These are phyloP conservation scores for Larimichthys polyactis DNA, from an alignment of 2,113 vertebrate genomes.

Conservation along the genomic window DNA sequence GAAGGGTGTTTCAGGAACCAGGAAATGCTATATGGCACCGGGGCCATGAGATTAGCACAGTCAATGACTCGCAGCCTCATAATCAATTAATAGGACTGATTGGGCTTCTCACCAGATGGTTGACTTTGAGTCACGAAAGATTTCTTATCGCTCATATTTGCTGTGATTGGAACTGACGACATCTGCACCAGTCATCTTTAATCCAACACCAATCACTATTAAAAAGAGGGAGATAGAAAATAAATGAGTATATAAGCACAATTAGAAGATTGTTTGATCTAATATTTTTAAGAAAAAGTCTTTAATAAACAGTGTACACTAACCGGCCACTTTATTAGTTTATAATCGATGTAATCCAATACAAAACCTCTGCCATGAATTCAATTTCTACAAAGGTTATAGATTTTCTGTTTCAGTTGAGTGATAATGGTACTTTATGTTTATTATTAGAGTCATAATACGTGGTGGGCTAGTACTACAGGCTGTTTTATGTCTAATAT, in stretches of 20 bases:
- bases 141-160: not conserved
- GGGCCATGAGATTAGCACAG: constrained; percentile 59
- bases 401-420: not conserved
- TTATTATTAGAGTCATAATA: not conserved
- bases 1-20: constrained; percentile 69
- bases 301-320: not conserved
- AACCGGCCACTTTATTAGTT: not conserved
- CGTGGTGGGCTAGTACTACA: not conserved
- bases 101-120: constrained; percentile 1
- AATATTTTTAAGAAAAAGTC: not conserved
- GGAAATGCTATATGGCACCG: constrained; percentile 51
- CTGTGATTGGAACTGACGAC: not conserved
- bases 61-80: constrained; percentile 18
- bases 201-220: not conserved
- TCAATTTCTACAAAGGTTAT: not conserved
- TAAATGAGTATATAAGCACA: not conserved
- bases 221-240: not conserved
- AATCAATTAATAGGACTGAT: constrained; percentile 42
- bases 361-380: not conserved
- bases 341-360: not conserved
- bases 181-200: not conserved
- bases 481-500: not conserved
- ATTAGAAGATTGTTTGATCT: not conserved
- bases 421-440: not conserved
- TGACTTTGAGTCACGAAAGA: not conserved